Evolutionary conservation across 2,888 invertebrate genomes (phyloP), one percentile per base, ranked within the genome.

Genomic region (Scaptomyza reducta): DNA sequence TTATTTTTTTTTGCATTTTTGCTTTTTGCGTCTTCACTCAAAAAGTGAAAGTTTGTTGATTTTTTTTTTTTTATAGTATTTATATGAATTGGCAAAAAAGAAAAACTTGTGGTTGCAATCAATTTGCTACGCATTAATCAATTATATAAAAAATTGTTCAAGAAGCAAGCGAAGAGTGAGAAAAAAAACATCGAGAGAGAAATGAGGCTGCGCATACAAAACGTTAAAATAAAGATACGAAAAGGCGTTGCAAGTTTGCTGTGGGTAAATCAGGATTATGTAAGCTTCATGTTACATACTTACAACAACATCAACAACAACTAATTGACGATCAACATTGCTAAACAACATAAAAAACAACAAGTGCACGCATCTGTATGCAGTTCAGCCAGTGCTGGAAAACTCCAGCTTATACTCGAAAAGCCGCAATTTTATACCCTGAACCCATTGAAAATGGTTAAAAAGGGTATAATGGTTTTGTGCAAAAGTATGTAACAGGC

Each of bases 21-120:
- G 61, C 57, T 71, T 72, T 59, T 45, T 27, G 40, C 57, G 45
- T 53, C 41, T 55, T 47, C 11, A 40, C 41, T 46, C 38, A 40
- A 65, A 77, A 78, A 78, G 78, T 79, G 78, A 78, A 78, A 78
- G 78, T 77, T 76, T 77, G 64, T 77, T 60, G 74, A 70, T 54
- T 67, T 79, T 14, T 14, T 38, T 14, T 6, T 14, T 38, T 16
- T 40, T 40, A 9, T 38, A 9, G 11, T 33, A 33, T 40, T 1
- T 62, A 45, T 58, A 60, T 40, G 67, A 74, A 70, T 77, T 79
- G 49, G 63, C 70, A 63, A 65, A 77, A 74, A 66, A 54, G 62
- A 49, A 75, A 78, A 63, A 77, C 55, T 56, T 54, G 61, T 74
- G 66, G 77, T 51, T 69, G 22, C 77, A 79, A 76, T 73, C 77